Conservation (phyloP, 2,888 invertebrate genomes). For the Ormyrus rosae region DNA sequence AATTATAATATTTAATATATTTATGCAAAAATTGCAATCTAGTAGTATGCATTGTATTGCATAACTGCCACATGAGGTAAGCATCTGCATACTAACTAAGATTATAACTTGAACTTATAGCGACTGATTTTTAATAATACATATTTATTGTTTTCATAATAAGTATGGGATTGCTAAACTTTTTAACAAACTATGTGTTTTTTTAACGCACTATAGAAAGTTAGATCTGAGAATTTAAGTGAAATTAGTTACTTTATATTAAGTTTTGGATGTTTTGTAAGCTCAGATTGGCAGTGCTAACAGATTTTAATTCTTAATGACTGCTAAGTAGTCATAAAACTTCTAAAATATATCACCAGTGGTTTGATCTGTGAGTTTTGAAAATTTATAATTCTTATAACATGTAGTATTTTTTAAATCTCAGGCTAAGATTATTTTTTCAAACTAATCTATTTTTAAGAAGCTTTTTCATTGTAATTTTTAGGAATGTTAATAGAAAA, state of each 20-base stretch:
- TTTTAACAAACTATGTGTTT: conserved; percentile 29
- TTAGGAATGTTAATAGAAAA: conserved; percentile 50
- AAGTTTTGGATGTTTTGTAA: conserved; percentile 34
- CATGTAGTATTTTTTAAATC: conserved; percentile 26
- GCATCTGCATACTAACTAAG: conserved; percentile 36
- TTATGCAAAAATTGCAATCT: conserved; percentile 25
- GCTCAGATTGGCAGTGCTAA: conserved; percentile 32
- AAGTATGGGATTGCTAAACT: conserved; percentile 25
- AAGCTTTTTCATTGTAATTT: conserved; percentile 38
- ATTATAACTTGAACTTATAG: conserved; percentile 41
- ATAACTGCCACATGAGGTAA: conserved; percentile 41
- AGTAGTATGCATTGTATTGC: conserved; percentile 34
- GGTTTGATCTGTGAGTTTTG: conserved; percentile 18
- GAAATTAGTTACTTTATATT: conserved; percentile 26
- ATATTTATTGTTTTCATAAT: conserved; percentile 43
- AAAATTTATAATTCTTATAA: conserved; percentile 32
- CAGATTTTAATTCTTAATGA: conserved; percentile 32
- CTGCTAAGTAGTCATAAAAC: conserved; percentile 49
- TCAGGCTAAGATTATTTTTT: conserved; percentile 43
- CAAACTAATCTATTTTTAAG: conserved; percentile 36
- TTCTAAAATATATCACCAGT: conserved; percentile 16
- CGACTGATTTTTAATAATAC: conserved; percentile 37
- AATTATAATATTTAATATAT: conserved; percentile 27
- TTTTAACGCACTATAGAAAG: conserved; percentile 42
- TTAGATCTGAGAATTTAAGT: conserved; percentile 39